Percentiles rank a stretch among this genome's conserved stretches.
Evolutionary conservation across 2,113 vertebrate genomes (phyloP).

Genomic region (Lepidiolamprologus cunningtoni): DNA sequence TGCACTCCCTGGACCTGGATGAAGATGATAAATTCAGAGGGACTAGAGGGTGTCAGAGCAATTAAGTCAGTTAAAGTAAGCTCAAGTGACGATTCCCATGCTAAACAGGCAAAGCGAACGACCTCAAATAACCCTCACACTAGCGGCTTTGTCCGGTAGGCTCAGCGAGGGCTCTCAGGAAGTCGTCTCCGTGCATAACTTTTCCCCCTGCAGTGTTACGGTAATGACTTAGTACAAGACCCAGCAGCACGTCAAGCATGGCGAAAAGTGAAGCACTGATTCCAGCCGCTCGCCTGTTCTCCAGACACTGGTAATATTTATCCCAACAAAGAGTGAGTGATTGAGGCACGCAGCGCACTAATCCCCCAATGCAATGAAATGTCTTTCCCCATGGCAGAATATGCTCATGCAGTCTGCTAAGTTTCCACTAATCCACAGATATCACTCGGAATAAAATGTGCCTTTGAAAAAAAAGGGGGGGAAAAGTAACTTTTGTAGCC

Average conservation of each 20-base stretch:
- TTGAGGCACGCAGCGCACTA: slow-evolving; percentile 30
- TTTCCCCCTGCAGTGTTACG: slow-evolving; percentile 21
- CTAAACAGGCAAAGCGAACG: slow-evolving; percentile 47
- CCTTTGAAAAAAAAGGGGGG: not conserved
- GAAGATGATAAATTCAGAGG: slow-evolving; percentile 68
- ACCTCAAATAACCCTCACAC: slow-evolving; percentile 60
- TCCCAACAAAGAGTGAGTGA: slow-evolving; percentile 45
- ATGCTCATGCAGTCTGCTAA: slow-evolving; percentile 26
- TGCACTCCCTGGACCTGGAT: slow-evolving; percentile 57
- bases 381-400: slow-evolving; percentile 38
- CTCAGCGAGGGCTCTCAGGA: slow-evolving; percentile 27
- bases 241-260: not conserved
- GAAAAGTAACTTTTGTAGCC: not conserved
- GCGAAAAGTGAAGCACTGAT: slow-evolving; percentile 9
- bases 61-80: slow-evolving; percentile 74
- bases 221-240: slow-evolving; percentile 48
- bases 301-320: slow-evolving; percentile 44
- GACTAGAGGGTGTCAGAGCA: slow-evolving; percentile 58
- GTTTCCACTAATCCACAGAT: slow-evolving; percentile 45
- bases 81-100: slow-evolving; percentile 58
- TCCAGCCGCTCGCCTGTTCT: slow-evolving; percentile 15
- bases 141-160: slow-evolving; percentile 50
- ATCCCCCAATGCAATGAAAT: slow-evolving; percentile 52
- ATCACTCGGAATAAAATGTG: slow-evolving; percentile 14
- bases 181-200: slow-evolving; percentile 53